Base-by-base conservation (phyloP, 2,888 invertebrate species). In the Lacanobia oleracea region DNA sequence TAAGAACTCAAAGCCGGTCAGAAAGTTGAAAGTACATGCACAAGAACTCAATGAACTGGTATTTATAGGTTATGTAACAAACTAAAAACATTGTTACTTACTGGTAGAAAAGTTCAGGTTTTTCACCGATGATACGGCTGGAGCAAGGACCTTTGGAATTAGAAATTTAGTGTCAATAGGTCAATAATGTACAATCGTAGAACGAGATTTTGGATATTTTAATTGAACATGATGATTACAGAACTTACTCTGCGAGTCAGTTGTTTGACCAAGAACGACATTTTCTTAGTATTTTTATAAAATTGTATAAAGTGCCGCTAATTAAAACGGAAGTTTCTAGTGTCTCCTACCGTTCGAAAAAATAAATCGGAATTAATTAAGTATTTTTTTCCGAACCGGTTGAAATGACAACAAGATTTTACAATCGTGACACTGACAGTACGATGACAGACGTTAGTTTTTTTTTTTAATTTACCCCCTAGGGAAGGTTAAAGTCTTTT, bases 61-160 rank as follows among this genome's bases (percentile, higher is more conserved):
- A 64, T 76, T 67, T 79, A 2, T 56, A 86, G 86, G 88, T 88
- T 88, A 89, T 87, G 68, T 87, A 86, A 87, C 56, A 70, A 68
- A 75, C 16, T 4, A 33, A 53, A 21, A 54, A 40, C n/a, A 40
- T 48, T 12, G 5, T 23, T n/a, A 93, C 94, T 94, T 90, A 95
- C 95, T 92, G 6, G 94, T 94, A 2, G 94, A 94, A 72, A 95
- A 93, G 72, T 92, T 92, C 1, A 88, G 78, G 63, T 83, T 92
- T 78, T 91, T 93, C 12, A 88, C 82, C 2, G 89, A 81, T 2
- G 93, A 81, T 57, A 91, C 70, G 0, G 90, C 90, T 51, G 95
- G 94, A 9, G 90, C 51, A 5, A 93, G 65, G 21, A 94, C 90
- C 95, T 95, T 54, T 64, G 57, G 27, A 75, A 66, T 60, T 33